These are phyloP conservation scores for Danio tinwini DNA, from an alignment of 2,797 vertebrate species.

Conservation along the genomic window DNA sequence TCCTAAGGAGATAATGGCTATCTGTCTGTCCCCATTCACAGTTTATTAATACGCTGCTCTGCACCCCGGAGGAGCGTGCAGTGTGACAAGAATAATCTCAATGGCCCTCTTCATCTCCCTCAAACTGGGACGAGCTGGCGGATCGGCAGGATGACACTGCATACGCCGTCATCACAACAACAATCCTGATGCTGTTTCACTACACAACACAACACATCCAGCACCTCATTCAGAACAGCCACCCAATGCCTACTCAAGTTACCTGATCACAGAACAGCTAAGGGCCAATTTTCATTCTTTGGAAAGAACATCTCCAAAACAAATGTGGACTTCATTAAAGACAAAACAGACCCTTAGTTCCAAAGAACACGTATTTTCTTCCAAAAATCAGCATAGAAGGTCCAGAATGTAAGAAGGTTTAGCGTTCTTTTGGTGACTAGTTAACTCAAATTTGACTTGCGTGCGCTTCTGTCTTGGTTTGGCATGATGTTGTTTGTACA, in stretches of 20 bases:
- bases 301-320: neutral
- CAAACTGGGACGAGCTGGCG: constrained; percentile 65
- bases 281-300: neutral
- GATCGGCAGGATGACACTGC: constrained; percentile 62
- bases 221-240: constrained; percentile 1
- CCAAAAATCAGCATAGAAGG: neutral
- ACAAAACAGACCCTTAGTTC: neutral
- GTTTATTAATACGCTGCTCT: constrained; percentile 77
- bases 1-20: constrained; percentile 69
- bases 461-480: neutral
- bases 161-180: constrained; percentile 57
- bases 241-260: constrained; percentile 7
- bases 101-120: constrained; percentile 76
- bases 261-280: neutral
- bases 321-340: neutral
- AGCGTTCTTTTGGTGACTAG: neutral
- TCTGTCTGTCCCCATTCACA: constrained; percentile 77
- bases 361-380: neutral
- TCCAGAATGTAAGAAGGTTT: neutral
- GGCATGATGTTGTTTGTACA: neutral
- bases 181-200: constrained; percentile 77
- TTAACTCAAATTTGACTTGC: neutral
- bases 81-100: constrained; percentile 72
- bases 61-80: constrained; percentile 30
- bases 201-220: constrained; percentile 72